These are phyloP conservation scores for Triops cancriformis DNA, from an alignment of 1,140 invertebrate genomes.

Conservation along the genomic window DNA sequence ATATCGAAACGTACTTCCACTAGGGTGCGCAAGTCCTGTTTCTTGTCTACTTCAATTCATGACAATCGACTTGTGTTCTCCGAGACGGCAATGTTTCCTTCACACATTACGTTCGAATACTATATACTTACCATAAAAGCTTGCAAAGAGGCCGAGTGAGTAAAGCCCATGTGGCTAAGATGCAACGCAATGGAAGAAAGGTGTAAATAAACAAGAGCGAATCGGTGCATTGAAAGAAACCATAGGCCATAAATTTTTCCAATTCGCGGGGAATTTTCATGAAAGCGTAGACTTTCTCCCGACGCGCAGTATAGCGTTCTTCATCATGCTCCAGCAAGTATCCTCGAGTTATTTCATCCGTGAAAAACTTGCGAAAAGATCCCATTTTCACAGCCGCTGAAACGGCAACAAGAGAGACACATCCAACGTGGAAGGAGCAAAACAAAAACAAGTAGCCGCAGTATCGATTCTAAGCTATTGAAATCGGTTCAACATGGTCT, in stretches of 20 bases:
- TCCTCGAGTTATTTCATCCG: conserved; percentile 78
- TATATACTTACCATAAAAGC: conserved; percentile 53
- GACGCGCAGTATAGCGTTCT: conserved; percentile 79
- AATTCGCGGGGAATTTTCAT: conserved; percentile 90
- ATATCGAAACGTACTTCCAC: too few species aligned
- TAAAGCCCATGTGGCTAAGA: conserved; percentile 73
- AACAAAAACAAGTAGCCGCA: not conserved
- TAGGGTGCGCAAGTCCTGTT: too few species aligned
- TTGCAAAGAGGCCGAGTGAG: conserved; percentile 58
- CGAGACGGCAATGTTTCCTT: too few species aligned
- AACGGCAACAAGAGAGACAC: not conserved
- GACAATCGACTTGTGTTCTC: too few species aligned
- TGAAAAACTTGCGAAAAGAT: conserved; percentile 53
- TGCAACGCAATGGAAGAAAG: conserved; percentile 86
- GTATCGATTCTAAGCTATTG: not conserved
- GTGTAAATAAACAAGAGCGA: conserved; percentile 97
- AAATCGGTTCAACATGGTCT: not conserved
- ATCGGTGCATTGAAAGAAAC: conserved; percentile 94
- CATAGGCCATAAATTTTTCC: conserved; percentile 90
- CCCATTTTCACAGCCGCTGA: not conserved
- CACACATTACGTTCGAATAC: not conserved
- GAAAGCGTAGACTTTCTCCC: conserved; percentile 95
- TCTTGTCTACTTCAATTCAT: too few species aligned
- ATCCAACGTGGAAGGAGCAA: not conserved
- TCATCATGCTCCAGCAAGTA: conserved; percentile 90